Evolutionary conservation across 2,797 vertebrate genomes (phyloP), one percentile per base, ranked within the genome.

Genomic region (Darevskia mixta): DNA sequence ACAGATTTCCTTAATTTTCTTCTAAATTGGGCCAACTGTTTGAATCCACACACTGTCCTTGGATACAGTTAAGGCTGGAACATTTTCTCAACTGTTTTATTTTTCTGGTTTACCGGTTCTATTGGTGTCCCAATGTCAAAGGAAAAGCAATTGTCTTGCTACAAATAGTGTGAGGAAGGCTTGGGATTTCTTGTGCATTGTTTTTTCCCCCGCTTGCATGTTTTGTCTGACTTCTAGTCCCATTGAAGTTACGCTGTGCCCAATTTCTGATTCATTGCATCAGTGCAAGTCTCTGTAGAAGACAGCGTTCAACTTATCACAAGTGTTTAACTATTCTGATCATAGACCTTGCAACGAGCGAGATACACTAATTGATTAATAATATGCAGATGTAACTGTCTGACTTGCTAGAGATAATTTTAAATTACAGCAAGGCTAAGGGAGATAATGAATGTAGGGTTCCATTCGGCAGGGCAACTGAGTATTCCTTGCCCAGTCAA

Each of bases 351-450:
- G n/a, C 25, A 64, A 81, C 38, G 58, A 89, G 69, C 71, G 49
- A 81, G 78, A 67, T 73, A 79, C 78, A 49, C 58, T 79, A 89
- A 89, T 80, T 85, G 87, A 75, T 84, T 88, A 81, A 75, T 82
- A 85, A 86, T 82, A 81, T 75, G 69, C 83, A 55, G 41, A 85
- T 73, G 69, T 80, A 75, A 88, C 77, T 88, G 78, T 81, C 83
- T 76, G 49, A 76, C 67, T 83, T 75, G 6, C 32, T 64, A 66
- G 69, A 85, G 88, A 86, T 81, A 77, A 69, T 82, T 85, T 66
- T 87, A 83, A 72, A 86, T 58, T n/a, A 49, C 32, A 85, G 15
- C 10, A 49, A 85, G 13, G 27, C 7, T 29, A 17, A 88, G 45
- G 10, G 41, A 66, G 72, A 55, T 75, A 67, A 86, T 79, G 5